Evolutionary conservation across 2,797 vertebrate species (phyloP).

Genomic region (Euphonia xanthogaster): DNA sequence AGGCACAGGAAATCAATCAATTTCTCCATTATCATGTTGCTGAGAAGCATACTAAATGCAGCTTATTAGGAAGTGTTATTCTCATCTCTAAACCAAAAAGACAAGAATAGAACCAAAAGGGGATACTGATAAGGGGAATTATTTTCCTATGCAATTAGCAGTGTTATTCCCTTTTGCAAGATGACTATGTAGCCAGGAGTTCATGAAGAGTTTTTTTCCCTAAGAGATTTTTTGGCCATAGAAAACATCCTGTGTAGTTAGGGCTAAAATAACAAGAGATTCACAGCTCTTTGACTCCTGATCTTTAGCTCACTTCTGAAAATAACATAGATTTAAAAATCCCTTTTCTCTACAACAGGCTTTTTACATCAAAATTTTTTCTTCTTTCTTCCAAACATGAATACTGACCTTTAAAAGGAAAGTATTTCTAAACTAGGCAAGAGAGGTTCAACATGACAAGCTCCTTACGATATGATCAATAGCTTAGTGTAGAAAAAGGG

Average conservation of each 20-base stretch:
- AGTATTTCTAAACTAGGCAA: neutral
- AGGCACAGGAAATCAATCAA: neutral
- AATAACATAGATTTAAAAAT: neutral
- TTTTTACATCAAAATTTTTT: neutral
- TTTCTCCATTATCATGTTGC: neutral
- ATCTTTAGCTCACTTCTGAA: neutral
- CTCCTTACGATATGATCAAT: neutral
- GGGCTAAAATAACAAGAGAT: neutral
- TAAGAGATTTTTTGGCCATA: neutral
- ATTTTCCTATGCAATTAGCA: neutral
- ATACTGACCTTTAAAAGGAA: neutral
- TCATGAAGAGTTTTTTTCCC: neutral
- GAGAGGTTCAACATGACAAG: neutral
- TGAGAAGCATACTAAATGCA: neutral
- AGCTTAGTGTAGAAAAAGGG: neutral
- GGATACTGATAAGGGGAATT: neutral
- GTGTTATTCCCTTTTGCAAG: neutral
- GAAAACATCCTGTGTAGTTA: neutral
- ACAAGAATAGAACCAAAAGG: neutral
- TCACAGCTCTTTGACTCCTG: neutral
- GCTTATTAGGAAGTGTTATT: neutral
- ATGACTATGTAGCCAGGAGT: neutral
- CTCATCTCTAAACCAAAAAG: neutral
- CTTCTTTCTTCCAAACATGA: neutral
- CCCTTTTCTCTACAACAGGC: neutral